Evolutionary conservation across 2,797 vertebrate species (phyloP), one percentile per base, ranked within the genome.

Genomic region (Dromococcyx pavoninus): DNA sequence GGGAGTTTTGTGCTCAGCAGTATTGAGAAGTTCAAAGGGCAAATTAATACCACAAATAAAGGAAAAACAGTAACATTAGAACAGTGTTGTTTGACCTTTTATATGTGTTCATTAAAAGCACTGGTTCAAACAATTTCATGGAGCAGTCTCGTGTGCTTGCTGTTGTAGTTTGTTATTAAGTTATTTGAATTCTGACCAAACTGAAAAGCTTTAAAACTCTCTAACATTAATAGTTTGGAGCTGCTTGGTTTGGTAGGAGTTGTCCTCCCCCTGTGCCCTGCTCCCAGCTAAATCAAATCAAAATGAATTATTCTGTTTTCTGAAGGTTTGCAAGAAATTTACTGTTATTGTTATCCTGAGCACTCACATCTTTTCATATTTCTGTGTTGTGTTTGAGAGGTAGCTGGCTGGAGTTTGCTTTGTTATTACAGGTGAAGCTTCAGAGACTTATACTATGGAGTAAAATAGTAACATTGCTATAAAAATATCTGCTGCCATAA

Each of bases 151-250:
- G 70, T 5, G 3, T 51, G 32, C 24, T 73, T 61, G 48, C 54
- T n/a, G 25, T 56, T 0, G 5, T n/a, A 33, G 30, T 91, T 92
- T 79, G 56, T 85, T 65, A 75, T 70, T 91, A 41, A 57, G 41
- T 71, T 93, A 67, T 74, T 92, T 91, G 79, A 88, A 90, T 61
- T 79, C 85, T 84, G 85, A 75, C 77, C 66, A 76, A 92, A 89
- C 64, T 89, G 50, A 77, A 93, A 92, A 81, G 85, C 76, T 91
- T 81, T 94, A 66, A 73, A 92, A 70, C 30, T 74, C 43, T 46
- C 1, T 56, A 64, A 39, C 10, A 5, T 87, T 21, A 86, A 71
- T 57, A 71, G 62, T 60, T 67, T 91, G 48, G 54, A 86, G 12
- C 64, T 22, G 32, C 19, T 37, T 78, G 19, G 75, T 93, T 95